phyloP scores from a whole-genome alignment of 2,113 vertebrate species.

The Zeus faber region DNA sequence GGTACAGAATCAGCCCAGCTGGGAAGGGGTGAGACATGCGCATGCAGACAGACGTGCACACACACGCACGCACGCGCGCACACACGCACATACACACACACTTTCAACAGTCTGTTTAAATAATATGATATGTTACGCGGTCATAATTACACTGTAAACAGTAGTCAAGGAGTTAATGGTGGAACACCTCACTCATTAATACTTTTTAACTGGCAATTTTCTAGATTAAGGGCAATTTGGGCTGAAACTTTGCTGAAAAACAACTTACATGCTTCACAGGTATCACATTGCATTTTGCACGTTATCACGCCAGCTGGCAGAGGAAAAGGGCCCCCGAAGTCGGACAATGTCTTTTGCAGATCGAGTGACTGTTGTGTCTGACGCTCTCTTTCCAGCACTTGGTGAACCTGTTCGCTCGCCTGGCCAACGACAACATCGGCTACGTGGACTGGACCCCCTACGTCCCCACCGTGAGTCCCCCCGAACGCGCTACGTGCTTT shows the following conservation, averaged over 20 bases:
- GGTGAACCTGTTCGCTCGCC: conserved; percentile 91
- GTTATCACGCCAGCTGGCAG: background rate
- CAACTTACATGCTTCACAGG: too few species aligned
- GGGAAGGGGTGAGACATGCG: conserved; percentile 87
- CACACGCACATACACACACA: background rate
- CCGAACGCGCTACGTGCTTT: background rate
- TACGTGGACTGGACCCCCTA: conserved; percentile 92
- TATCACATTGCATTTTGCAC: too few species aligned
- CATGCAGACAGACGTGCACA: conserved; percentile 6
- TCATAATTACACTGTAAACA: too few species aligned
- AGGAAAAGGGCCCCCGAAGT: background rate
- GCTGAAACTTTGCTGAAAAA: too few species aligned
- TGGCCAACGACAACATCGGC: conserved; percentile 92
- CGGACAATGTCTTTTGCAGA: conserved; percentile 21
- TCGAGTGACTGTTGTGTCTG: conserved; percentile 23
- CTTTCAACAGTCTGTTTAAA: too few species aligned
- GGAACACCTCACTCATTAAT: too few species aligned
- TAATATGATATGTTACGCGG: too few species aligned
- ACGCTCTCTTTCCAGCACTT: conserved; percentile 75
- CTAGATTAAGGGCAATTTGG: too few species aligned
- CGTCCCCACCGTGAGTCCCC: conserved; percentile 84
- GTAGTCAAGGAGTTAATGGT: too few species aligned
- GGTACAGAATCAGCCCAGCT: conserved; percentile 93
- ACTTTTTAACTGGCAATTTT: too few species aligned
- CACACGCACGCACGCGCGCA: conserved; percentile 12